These are phyloP conservation scores for Takifugu ocellatus DNA, from an alignment of 2,797 vertebrate genomes.

Conservation along the genomic window DNA sequence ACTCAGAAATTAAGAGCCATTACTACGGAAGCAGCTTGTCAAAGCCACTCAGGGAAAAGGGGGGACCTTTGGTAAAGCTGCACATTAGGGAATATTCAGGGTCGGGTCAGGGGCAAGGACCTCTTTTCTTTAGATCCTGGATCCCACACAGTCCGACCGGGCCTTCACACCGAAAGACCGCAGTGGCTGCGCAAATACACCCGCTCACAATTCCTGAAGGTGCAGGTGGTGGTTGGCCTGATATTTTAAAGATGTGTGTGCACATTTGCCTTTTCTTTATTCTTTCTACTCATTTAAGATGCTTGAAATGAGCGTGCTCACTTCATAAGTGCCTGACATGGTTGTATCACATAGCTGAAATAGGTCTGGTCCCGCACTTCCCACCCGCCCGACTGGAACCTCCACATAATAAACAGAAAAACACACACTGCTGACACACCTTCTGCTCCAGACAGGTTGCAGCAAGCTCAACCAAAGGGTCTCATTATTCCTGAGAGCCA, in stretches of 20 bases:
- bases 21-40: conserved; percentile 78
- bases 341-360: not conserved
- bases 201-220: conserved; percentile 59
- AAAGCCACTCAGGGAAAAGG: conserved; percentile 71
- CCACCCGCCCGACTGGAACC: conserved; percentile 1
- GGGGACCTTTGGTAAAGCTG: conserved; percentile 68
- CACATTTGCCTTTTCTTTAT: conserved; percentile 27
- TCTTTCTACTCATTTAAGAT: not conserved
- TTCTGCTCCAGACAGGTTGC: conserved; percentile 50
- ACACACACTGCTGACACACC: conserved; percentile 46
- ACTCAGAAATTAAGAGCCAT: conserved; percentile 76
- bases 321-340: not conserved
- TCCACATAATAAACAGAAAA: conserved; percentile 26
- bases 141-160: conserved; percentile 67
- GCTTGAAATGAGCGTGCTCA: not conserved
- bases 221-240: conserved; percentile 56
- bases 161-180: conserved; percentile 64
- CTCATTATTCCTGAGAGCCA: conserved; percentile 40
- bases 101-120: conserved; percentile 72
- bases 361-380: too few species aligned
- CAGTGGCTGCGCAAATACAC: conserved; percentile 66
- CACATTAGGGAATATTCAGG: conserved; percentile 74
- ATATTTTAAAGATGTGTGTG: conserved; percentile 51
- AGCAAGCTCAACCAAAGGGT: conserved; percentile 47
- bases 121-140: conserved; percentile 67